A percentile compares a stretch with the other conserved stretches of the same genome.
Conservation (phyloP, 2,888 invertebrate genomes). For the Arctia plantaginis region DNA sequence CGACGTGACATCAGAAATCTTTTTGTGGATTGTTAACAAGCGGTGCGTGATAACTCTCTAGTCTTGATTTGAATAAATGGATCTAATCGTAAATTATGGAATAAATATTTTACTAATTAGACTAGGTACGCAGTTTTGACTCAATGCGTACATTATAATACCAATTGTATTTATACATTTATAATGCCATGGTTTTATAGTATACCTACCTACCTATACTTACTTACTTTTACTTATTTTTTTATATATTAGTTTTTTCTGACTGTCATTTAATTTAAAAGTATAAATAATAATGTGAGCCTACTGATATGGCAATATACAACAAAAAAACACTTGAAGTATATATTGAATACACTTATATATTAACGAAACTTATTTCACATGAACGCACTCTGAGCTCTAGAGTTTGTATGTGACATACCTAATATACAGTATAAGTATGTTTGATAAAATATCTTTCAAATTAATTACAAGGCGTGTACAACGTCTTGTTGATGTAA, state of each 20-base stretch:
- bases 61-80: conserved; percentile 1
- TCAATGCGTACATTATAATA: background rate
- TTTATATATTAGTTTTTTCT: background rate
- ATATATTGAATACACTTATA: too few relatives aligned
- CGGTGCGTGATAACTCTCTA: conserved; percentile 13
- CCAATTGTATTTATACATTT: background rate
- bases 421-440: background rate
- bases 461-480: background rate
- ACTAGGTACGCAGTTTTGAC: background rate
- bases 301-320: too few relatives aligned
- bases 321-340: too few relatives aligned
- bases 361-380: background rate
- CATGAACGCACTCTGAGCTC: background rate
- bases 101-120: background rate
- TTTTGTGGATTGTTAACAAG: conserved; percentile 14
- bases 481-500: background rate
- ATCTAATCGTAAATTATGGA: background rate
- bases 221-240: background rate
- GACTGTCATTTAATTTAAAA: background rate
- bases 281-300: too few relatives aligned
- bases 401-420: background rate
- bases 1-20: conserved; percentile 16
- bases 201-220: background rate
- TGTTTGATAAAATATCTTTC: background rate
- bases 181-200: background rate